Evolutionary conservation across 2,113 vertebrate genomes (phyloP), one percentile per base, ranked within the genome.

Genomic region (Neotragus moschatus): DNA sequence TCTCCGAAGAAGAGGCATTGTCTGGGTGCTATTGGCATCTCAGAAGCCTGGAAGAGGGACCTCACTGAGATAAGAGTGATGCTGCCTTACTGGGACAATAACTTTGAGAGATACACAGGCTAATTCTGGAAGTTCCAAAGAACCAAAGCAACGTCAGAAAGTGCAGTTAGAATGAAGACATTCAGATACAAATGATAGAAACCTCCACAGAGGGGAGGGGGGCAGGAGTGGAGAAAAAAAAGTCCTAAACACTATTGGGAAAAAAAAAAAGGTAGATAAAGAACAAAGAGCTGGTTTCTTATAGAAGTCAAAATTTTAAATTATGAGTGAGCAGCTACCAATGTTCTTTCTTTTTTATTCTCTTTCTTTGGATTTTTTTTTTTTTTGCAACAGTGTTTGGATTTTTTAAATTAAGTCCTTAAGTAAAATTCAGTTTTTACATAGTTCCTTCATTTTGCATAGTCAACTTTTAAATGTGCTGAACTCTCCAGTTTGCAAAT

Each of bases 181-280:
- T 28, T 3, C 11, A 49, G 25, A 14, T 84, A 12, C 15, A 91
- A 49, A 6, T 56, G 43, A 82, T 14, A 45, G n/a, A 91, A 84
- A 25, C 43, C 11, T 60, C 15, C 19, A 39, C 0, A 0, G 0
- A 2, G 1, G 4, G 4, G 7, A 4, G 33, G 33, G 3, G 33
- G 16, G 2, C 30, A 17, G 61, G 16, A n/a, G n/a, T 66, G n/a
- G 8, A 30, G 6, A 11, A 11, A 33, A 33, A 79, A 79, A 75
- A 49, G 10, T 21, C 19, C 9, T 28, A 58, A 84, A 13, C 12
- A 30, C 17, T 17, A 45, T 66, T 55, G 15, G 13, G 19, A 23
- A 28, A 33, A 30, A 25, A 47, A 28, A 0, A 43, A 39, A 1
- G 15, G 45, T 19, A 30, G 5, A n/a, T 43, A 79, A 39, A 55